Evolutionary conservation across 2,113 vertebrate species (phyloP), one percentile per base, ranked within the genome.

Genomic region (Cinclus cinclus): DNA sequence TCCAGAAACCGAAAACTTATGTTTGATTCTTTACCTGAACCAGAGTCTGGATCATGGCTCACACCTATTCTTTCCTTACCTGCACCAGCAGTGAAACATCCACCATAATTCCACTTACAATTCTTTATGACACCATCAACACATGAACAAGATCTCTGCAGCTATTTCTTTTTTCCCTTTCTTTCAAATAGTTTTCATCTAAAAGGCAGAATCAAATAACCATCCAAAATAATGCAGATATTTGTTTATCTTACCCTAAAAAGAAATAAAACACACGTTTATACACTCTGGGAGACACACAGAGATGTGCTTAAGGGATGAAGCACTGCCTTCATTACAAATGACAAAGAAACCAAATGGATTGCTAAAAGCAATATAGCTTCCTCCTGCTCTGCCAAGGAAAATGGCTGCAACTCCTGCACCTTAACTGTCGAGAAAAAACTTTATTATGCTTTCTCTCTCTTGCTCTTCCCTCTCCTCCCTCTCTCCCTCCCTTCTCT

Each of bases 311-410:
- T 42, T 93, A 92, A 92, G 56, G 81, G 68, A 85, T 92, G 20
- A 93, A 96, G 82, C 64, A 30, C 50, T 94, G 33, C 20, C 49
- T 73, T 91, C 84, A 95, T 87, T 95, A 50, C 14, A 87, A 90
- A 88, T 89, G 83, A 96, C 85, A 96, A 94, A 93, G 74, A 85
- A 96, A 73, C 52, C 41, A 90, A 96, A 95, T 56, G 53, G 60
- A 80, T 78, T 87, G 76, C 68, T 96, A 86, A 96, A 93, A 95
- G 77, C 49, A 95, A 94, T 94, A 91, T 41, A 78, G 17, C 27
- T 27, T 71, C 87, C 81, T 68, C 56, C 71, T 5, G 4, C 55
- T 59, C 46, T 0, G 0, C 53, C 62, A 62, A 21, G 10, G 50
- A 59, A 93, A 87, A 88, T 58, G 59, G 59, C 46, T 94, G 42